Evolutionary conservation across 2,888 invertebrate species (phyloP).

Genomic region (Tipula lateralis): DNA sequence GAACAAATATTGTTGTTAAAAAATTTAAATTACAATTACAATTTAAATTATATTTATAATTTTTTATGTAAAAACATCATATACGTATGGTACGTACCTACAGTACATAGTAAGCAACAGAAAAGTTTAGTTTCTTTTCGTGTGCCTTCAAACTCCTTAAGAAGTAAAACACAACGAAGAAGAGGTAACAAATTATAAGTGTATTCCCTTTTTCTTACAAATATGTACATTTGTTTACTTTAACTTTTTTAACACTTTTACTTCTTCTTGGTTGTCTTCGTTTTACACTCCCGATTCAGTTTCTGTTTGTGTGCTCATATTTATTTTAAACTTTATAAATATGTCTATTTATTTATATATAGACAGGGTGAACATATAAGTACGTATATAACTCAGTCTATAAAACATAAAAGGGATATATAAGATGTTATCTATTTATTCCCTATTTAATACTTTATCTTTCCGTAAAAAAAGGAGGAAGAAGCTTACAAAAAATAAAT

Average conservation of each 20-base stretch:
- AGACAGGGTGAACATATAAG: neutral
- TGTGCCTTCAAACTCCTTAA: neutral
- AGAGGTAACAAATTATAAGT: neutral
- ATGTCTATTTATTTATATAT: neutral
- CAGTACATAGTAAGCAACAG: neutral
- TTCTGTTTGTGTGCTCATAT: neutral
- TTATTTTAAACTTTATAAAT: neutral
- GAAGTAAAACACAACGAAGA: neutral
- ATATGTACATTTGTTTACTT: neutral
- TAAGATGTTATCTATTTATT: neutral
- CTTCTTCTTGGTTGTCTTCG: neutral
- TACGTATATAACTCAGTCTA: neutral
- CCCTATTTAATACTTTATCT: neutral
- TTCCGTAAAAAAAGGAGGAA: neutral
- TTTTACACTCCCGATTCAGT: neutral
- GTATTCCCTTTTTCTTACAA: neutral
- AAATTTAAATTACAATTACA: conserved; percentile 24
- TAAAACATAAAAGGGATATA: neutral
- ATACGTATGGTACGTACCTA: neutral
- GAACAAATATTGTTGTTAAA: conserved; percentile 1
- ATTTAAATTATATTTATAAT: too few species aligned
- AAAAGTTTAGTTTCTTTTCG: neutral
- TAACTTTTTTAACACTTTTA: neutral
- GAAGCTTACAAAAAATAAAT: neutral
- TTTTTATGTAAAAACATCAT: neutral